Evolutionary conservation across 2,888 invertebrate genomes (phyloP), one percentile per base, ranked within the genome.

Genomic region (Calameuta idolon): DNA sequence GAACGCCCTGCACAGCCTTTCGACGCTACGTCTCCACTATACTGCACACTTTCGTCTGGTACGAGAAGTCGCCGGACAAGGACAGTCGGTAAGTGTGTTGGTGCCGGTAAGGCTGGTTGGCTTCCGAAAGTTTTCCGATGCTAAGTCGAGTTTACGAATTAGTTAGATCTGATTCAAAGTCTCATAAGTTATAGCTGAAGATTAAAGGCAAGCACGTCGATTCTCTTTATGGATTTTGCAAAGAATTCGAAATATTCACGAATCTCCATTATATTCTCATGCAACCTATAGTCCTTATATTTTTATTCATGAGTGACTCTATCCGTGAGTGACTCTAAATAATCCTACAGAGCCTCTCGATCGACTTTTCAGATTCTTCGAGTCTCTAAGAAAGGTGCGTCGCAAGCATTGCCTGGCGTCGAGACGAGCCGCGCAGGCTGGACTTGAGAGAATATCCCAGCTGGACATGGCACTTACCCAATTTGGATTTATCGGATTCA

Each of bases 401-500:
- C 93, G 92, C 55, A 94, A 95, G 4, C 97, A 97, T 87, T 92
- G 95, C 68, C 92, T 93, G 1, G 95, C 95, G 0, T 94, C 94
- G 69, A 92, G 93, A 33, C 91, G 92, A 81, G 92, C 93, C 40
- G 88, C 88, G 12, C 89, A 92, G 15, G 92, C 92, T 0, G 92
- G 93, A 11, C 84, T 92, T 3, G 94, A 94, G 0, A 92, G 93
- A 69, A 95, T 97, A 68, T 95, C 95, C 0, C 98, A 98, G 90
- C 94, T 95, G 82, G 97, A 98, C 89, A 94, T 98, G 94, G 96
- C 96, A 0, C 90, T 98, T 12, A 97, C 98, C 0, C 97, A 97
- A 91, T 97, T 96, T 88, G 97, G 97, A 4, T 98, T 98, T 89
- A 94, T 98, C 88, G 98, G 97, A 0, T 95, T 95, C 83, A 92